Evolutionary conservation across 1,140 invertebrate genomes (phyloP).

Genomic region (Argopecten irradians): DNA sequence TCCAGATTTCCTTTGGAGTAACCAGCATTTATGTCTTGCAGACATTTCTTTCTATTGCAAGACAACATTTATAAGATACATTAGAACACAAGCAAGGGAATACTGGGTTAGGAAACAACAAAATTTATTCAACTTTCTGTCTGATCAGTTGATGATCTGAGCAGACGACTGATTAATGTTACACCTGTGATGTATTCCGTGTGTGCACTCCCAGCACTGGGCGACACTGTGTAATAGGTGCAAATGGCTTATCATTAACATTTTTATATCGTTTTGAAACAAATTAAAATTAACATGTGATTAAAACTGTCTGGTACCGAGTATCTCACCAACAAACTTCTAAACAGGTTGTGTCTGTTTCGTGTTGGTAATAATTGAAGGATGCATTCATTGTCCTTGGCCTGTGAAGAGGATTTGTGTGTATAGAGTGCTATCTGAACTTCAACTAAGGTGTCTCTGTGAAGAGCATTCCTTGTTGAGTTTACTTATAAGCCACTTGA

Average conservation of each 20-base stretch:
- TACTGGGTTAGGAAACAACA: too few relatives aligned
- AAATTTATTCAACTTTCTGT: too few relatives aligned
- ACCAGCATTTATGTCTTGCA: too few relatives aligned
- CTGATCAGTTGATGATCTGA: background rate
- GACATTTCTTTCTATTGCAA: too few relatives aligned
- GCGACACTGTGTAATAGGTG: background rate
- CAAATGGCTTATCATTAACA: background rate
- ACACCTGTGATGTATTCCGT: background rate
- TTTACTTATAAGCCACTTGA: slow-evolving; percentile 11
- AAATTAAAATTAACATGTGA: background rate
- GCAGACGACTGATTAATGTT: background rate
- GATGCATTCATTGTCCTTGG: background rate
- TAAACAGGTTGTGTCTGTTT: background rate
- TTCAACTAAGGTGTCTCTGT: background rate
- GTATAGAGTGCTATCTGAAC: background rate
- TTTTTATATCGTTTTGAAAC: background rate
- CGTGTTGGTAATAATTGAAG: background rate
- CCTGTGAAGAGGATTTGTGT: background rate
- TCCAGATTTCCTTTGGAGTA: too few relatives aligned
- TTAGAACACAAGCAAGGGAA: too few relatives aligned
- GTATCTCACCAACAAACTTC: background rate
- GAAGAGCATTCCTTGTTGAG: background rate
- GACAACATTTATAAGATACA: too few relatives aligned
- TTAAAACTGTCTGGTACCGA: background rate
- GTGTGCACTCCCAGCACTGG: too few relatives aligned